A percentile compares a stretch with the other conserved stretches of the same genome.
Conservation (phyloP, 2,113 vertebrate species). For the Platichthys stellatus region DNA sequence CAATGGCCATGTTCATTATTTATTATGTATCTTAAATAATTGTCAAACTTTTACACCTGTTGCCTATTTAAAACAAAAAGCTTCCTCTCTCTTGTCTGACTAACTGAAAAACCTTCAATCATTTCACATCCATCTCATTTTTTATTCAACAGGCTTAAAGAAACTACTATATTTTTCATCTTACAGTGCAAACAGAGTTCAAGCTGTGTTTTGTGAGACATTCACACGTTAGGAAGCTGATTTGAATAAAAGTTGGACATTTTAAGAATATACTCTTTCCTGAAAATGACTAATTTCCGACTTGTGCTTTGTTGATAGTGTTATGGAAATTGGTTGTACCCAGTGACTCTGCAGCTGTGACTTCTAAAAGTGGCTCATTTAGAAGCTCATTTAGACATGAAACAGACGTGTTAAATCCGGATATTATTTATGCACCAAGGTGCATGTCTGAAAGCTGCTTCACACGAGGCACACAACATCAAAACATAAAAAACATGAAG, state of each 20-base stretch:
- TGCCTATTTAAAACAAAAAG: too few species aligned
- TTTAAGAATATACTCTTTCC: too few species aligned
- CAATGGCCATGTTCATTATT: too few species aligned
- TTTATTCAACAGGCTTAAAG: not conserved
- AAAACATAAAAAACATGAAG: not conserved
- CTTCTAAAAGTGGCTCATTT: not conserved
- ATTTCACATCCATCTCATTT: not conserved
- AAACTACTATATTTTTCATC: not conserved
- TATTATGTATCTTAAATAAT: too few species aligned
- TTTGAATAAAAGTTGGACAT: not conserved
- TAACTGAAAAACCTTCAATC: not conserved
- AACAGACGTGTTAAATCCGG: not conserved
- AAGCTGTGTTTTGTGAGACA: not conserved
- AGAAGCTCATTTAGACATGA: not conserved
- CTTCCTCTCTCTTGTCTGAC: not conserved
- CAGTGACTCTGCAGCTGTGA: not conserved
- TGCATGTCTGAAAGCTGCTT: not conserved
- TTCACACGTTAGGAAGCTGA: not conserved
- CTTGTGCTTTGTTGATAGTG: not conserved
- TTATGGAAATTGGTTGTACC: not conserved
- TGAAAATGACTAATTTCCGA: not conserved
- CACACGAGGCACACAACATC: not conserved
- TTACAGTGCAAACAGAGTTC: not conserved
- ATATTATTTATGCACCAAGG: not conserved
- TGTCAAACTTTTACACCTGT: too few species aligned